A percentile compares a stretch with the other conserved stretches of the same genome.
Evolutionary conservation across 2,888 invertebrate genomes (phyloP).

Genomic region (Coenonympha arcania): DNA sequence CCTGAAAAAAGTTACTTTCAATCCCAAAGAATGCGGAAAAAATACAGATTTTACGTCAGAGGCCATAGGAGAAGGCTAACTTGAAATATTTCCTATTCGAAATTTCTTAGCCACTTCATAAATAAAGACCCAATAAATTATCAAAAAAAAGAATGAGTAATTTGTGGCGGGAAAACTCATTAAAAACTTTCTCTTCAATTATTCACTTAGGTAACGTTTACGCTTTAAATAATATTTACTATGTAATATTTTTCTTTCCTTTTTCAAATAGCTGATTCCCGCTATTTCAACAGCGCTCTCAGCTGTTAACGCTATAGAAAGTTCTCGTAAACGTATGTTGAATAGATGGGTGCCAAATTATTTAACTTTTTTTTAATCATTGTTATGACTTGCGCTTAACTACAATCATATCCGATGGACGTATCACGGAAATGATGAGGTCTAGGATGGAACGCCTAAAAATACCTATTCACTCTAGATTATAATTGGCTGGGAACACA

Average conservation of each 20-base stretch:
- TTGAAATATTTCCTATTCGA: too few relatives aligned
- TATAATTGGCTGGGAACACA: too few relatives aligned
- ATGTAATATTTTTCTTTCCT: neutral
- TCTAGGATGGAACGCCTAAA: too few relatives aligned
- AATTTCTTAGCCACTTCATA: neutral
- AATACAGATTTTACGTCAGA: neutral
- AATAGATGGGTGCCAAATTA: too few relatives aligned
- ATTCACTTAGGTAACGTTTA: constrained; percentile 10
- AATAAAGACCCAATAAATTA: constrained; percentile 14
- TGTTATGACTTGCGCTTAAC: too few relatives aligned
- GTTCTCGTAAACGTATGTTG: neutral
- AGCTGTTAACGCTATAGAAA: neutral
- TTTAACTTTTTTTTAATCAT: too few relatives aligned
- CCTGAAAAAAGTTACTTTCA: too few relatives aligned
- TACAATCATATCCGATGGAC: too few relatives aligned
- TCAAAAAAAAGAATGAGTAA: constrained; percentile 20
- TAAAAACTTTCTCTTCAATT: constrained; percentile 20
- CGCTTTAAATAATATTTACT: neutral
- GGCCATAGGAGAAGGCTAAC: neutral
- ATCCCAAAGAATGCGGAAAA: too few relatives aligned
- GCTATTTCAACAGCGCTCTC: neutral
- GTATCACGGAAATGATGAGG: too few relatives aligned
- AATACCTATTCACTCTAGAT: too few relatives aligned
- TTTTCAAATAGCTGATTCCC: neutral
- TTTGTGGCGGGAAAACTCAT: constrained; percentile 19